Conservation (phyloP, 2,797 vertebrate species). For the Sylvilagus floridanus region DNA sequence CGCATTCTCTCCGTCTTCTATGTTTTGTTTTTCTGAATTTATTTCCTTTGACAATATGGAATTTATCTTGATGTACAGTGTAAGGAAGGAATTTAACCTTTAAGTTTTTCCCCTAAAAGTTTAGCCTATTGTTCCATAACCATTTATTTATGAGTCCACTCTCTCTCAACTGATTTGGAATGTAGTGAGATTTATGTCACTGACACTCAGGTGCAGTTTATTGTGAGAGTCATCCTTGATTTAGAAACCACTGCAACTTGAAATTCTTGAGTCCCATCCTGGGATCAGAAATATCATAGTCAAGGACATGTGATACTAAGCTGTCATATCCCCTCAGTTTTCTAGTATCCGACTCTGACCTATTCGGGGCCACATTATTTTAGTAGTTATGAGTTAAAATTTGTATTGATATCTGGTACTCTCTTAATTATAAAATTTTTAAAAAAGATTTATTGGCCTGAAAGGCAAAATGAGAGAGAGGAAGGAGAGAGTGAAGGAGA, state of each 20-base stretch:
- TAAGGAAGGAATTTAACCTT: conserved; percentile 20
- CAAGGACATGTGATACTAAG: neutral
- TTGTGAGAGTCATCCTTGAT: neutral
- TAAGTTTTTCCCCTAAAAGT: neutral
- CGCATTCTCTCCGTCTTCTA: neutral
- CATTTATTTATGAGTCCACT: neutral
- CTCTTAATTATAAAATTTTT: neutral
- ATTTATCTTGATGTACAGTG: conserved; percentile 20
- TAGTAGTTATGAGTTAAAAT: conserved; percentile 38
- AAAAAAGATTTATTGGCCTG: too few species aligned
- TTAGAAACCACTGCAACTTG: conserved; percentile 18
- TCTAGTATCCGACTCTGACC: neutral
- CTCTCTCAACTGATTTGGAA: conserved; percentile 1
- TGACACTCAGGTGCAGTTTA: neutral
- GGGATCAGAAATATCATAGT: conserved; percentile 31
- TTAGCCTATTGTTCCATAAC: neutral
- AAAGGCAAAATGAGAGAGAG: too few species aligned
- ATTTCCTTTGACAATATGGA: neutral
- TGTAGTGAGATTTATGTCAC: neutral
- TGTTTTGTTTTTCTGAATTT: neutral
- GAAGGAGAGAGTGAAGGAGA: too few species aligned
- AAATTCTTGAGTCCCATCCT: conserved; percentile 1
- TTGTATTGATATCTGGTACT: neutral
- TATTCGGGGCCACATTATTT: conserved; percentile 20
- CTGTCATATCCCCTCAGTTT: neutral